Evolutionary conservation across 2,797 vertebrate genomes (phyloP).

Genomic region (Fistularia commersonii): DNA sequence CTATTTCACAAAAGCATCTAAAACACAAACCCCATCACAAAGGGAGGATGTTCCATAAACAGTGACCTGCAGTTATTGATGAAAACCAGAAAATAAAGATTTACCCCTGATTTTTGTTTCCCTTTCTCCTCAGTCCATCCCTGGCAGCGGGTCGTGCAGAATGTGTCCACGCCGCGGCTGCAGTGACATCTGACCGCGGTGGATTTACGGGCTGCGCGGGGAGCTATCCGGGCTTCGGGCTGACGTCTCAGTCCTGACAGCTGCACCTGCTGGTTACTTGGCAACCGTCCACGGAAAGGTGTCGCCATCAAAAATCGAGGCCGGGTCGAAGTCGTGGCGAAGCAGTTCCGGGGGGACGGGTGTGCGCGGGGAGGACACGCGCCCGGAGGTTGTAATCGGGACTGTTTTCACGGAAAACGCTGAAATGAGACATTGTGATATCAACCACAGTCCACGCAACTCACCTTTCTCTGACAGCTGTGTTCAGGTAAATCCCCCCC

Average conservation of each 20-base stretch:
- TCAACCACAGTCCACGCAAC: constrained; percentile 11
- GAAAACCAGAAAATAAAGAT: no score
- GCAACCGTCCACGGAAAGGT: constrained; percentile 32
- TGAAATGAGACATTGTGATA: constrained; percentile 3
- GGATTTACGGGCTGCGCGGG: constrained; percentile 31
- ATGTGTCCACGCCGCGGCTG: background rate
- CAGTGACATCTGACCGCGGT: constrained; percentile 19
- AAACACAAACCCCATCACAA: no score
- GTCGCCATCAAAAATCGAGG: constrained; percentile 16
- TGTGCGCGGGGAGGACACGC: no score
- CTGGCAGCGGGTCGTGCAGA: no score
- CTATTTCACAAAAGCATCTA: no score
- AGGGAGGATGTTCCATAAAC: no score
- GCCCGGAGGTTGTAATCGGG: no score
- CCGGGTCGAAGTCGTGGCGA: background rate
- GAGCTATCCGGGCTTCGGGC: constrained; percentile 26
- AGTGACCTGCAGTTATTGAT: no score
- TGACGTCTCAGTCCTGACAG: constrained; percentile 56
- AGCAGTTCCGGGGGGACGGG: background rate
- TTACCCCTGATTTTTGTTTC: no score
- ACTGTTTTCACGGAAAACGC: no score
- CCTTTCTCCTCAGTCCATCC: background rate
- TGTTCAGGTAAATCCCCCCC: constrained; percentile 58
- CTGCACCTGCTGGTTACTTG: constrained; percentile 59
- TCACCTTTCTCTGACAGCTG: constrained; percentile 40